phyloP scores from a whole-genome alignment of 2,888 invertebrate genomes.

The Mayetiola destructor region DNA sequence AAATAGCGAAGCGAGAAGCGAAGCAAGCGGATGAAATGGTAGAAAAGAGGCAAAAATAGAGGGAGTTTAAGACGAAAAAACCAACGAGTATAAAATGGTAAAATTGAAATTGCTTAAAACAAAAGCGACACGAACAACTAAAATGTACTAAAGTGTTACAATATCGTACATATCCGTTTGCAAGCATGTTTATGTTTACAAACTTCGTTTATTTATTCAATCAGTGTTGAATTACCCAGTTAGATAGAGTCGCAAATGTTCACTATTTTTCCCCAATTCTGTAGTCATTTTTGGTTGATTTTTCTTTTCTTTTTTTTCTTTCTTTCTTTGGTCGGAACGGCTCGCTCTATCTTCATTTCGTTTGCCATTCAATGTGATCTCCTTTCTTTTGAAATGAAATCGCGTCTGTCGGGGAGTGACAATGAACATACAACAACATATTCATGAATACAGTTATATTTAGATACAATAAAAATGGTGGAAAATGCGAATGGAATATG shows the following conservation, averaged over 20 bases:
- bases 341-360: too few species aligned
- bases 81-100: too few species aligned
- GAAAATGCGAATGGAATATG: background rate
- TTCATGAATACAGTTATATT: too few species aligned
- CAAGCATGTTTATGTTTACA: background rate
- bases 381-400: background rate
- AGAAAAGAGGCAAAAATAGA: too few species aligned
- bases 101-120: too few species aligned
- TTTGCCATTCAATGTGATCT: background rate
- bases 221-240: conserved; percentile 12
- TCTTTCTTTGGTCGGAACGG: too few species aligned
- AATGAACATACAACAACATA: background rate
- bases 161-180: conserved; percentile 2
- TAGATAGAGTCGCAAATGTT: background rate
- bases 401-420: background rate
- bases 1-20: background rate
- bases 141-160: background rate
- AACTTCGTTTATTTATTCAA: conserved; percentile 9
- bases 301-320: background rate
- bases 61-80: too few species aligned
- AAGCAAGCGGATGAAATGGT: too few species aligned
- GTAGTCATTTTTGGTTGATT: background rate
- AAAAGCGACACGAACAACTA: too few species aligned
- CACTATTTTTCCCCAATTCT: background rate
- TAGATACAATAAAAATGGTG: background rate